Conservation (phyloP, 2,888 invertebrate genomes). For the Artemia sp. region DNA sequence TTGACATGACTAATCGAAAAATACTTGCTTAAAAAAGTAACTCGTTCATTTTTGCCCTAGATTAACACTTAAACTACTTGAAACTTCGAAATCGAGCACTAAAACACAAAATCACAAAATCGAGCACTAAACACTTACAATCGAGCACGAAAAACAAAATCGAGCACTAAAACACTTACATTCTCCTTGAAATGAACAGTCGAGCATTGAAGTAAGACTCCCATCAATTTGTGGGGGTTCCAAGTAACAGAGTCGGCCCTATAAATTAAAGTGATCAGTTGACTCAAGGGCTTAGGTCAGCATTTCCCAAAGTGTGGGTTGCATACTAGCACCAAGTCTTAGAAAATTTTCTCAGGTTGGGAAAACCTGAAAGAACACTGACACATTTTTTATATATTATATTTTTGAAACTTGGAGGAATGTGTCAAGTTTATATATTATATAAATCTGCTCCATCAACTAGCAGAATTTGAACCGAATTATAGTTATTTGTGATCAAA, state of each 20-base stretch:
- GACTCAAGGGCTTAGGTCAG: too few species aligned
- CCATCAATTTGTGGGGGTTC: slow-evolving; percentile 99
- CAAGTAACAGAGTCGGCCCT: slow-evolving; percentile 92
- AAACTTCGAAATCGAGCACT: not conserved
- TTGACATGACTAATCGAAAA: too few species aligned
- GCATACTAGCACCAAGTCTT: slow-evolving; percentile 16
- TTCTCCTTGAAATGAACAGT: slow-evolving; percentile 91
- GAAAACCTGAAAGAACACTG: too few species aligned
- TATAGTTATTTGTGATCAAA: too few species aligned
- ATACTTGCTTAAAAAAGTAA: slow-evolving; percentile 15
- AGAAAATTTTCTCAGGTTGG: not conserved
- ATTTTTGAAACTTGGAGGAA: too few species aligned
- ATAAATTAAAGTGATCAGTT: slow-evolving; percentile 25
- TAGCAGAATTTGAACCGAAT: too few species aligned
- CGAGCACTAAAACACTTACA: slow-evolving; percentile 44
- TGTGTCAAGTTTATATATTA: too few species aligned
- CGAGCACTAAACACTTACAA: not conserved
- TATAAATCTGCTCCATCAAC: too few species aligned
- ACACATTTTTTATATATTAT: too few species aligned
- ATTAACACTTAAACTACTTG: not conserved
- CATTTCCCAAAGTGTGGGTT: slow-evolving; percentile 18
- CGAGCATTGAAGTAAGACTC: slow-evolving; percentile 86
- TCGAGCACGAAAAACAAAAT: slow-evolving; percentile 18
- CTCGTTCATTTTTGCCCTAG: not conserved
- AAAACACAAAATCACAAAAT: slow-evolving; percentile 30